A percentile compares a stretch with the other conserved stretches of the same genome.
Conservation (phyloP, 2,797 vertebrate species). For the Oophaga sylvatica region DNA sequence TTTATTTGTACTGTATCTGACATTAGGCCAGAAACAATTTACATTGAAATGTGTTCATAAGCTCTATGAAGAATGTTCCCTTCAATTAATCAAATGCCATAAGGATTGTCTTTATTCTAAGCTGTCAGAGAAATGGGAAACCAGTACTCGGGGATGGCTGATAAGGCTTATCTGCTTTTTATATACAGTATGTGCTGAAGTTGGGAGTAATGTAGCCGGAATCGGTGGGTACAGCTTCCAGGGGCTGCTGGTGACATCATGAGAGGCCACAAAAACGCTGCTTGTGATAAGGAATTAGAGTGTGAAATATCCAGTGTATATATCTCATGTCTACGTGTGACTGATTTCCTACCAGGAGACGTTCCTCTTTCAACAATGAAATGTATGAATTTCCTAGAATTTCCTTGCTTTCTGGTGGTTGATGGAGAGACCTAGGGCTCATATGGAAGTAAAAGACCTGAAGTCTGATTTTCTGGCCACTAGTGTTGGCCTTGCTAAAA, state of each 20-base stretch:
- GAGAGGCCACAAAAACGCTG: constrained; percentile 17
- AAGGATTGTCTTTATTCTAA: constrained; percentile 33
- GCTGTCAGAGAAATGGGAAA: constrained; percentile 41
- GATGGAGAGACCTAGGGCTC: neutral
- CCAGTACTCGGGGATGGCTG: constrained; percentile 48
- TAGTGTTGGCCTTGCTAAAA: too few relatives aligned
- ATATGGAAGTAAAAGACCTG: neutral
- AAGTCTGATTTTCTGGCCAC: too few relatives aligned
- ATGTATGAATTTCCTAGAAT: neutral
- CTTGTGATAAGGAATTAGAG: constrained; percentile 10
- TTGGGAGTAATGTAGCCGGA: neutral
- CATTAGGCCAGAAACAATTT: neutral
- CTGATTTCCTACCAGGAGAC: constrained; percentile 30
- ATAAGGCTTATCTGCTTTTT: constrained; percentile 59
- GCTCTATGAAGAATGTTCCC: neutral
- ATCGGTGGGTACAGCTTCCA: neutral
- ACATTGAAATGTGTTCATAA: neutral
- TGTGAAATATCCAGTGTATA: neutral
- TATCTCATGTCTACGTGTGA: constrained; percentile 29
- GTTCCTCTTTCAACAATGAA: neutral
- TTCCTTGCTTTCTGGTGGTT: neutral
- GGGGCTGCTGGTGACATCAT: constrained; percentile 37
- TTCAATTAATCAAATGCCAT: neutral
- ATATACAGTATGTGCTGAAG: constrained; percentile 32
- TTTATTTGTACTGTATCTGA: neutral